phyloP scores from a whole-genome alignment of 1,140 invertebrate genomes.

The Cyclargus thomasi region DNA sequence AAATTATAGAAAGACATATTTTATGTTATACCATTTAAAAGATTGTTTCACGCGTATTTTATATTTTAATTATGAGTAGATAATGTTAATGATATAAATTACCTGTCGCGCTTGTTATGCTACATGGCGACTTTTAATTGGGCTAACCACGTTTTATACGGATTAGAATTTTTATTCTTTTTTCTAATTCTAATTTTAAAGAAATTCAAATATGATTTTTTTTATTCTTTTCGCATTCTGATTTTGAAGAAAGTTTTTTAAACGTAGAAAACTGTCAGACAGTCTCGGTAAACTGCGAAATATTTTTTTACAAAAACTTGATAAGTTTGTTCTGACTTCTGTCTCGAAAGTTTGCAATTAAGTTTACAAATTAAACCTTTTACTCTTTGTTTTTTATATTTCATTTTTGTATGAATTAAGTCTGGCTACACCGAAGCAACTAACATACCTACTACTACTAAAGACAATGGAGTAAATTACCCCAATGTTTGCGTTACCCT shows the following conservation, averaged over 20 bases:
- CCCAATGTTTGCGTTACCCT: background rate
- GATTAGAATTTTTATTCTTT: background rate
- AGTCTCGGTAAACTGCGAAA: too few species aligned
- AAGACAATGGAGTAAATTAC: constrained; percentile 3
- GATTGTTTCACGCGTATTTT: background rate
- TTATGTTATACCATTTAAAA: background rate
- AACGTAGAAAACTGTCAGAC: too few species aligned
- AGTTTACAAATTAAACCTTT: too few species aligned
- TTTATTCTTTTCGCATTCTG: too few species aligned
- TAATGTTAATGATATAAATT: constrained; percentile 4
- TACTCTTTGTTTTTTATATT: too few species aligned
- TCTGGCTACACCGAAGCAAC: background rate
- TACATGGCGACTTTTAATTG: background rate
- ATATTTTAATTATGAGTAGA: background rate
- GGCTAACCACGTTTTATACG: too few species aligned
- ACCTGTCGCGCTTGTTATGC: background rate
- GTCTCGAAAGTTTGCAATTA: too few species aligned
- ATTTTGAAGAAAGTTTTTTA: too few species aligned
- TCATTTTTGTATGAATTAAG: background rate
- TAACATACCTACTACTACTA: background rate
- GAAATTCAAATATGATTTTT: too few species aligned
- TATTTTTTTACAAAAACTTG: too few species aligned
- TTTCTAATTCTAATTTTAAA: background rate
- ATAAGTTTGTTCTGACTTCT: too few species aligned
- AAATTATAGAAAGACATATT: background rate